Base-by-base conservation (phyloP, 2,888 invertebrate genomes). In the Hydropsyche betteni region DNA sequence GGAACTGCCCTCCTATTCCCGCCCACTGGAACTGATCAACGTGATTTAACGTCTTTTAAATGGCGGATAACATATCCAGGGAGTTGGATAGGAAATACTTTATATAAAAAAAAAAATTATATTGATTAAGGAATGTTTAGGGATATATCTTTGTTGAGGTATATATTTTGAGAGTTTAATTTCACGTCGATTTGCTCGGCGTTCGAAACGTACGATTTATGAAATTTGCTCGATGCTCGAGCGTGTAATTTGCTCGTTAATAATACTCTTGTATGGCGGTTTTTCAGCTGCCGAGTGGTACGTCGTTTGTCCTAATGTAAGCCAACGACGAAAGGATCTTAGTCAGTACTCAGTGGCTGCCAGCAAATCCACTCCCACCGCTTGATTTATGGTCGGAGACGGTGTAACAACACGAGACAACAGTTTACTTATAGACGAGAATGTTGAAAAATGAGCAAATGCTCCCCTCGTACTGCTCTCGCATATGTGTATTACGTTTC, bases 261-360 rank as follows among this genome's bases (percentile, higher is more conserved):
- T 44, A 44, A 44, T 10, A 44, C 44, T 44, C 44, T 44, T 8
- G 44, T 44, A 44, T 44, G 44, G 10, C 24, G 44, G 44, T 44
- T 44, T 44, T 44, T 44, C 44, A 44, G 10, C 44, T 44, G 44
- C 44, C n/a, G 36, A 36, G 64, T 33, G 34, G 36, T 36, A 34
- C 34, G 34, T 64, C 64, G 34, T 64, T 64, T 64, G 64, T 64
- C 64, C 64, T 64, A 64, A 64, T 64, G 64, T 64, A 64, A 64
- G 64, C 64, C 64, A 64, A 64, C 64, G 33, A 64, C 64, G 64
- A 64, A 64, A 64, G 64, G 64, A 64, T 64, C 64, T 64, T 64
- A 64, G 64, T 64, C 64, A 64, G 33, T 64, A n/a, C 64, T 64
- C 64, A 64, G 44, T 44, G 44, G 64, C 64, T 64, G 64, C 64